Evolutionary conservation across 2,888 invertebrate genomes (phyloP), one percentile per base, ranked within the genome.

Genomic region (Laspeyria flexula): DNA sequence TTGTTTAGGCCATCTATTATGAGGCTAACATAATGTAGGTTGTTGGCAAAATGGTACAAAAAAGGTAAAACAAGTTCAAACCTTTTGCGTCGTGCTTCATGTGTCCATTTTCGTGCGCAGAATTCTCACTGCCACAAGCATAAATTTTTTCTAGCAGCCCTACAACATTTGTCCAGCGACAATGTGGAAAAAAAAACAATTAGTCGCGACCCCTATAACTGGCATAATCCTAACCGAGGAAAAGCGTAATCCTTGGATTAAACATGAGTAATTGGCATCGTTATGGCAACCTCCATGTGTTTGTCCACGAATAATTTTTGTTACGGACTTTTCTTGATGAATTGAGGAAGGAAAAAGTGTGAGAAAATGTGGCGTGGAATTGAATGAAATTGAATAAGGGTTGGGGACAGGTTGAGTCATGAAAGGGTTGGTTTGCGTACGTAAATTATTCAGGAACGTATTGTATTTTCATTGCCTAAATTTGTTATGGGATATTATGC

Each of bases 191-290:
- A 25, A 65, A 76, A 77, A 77, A 77, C 72, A 83, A 81, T 80
- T 81, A 83, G 64, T 43, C 2, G 56, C 51, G 47, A 45, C 65
- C 54, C 54, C 52, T 55, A 70, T 66, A 67, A 59, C 48, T 37
- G 37, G 31, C 39, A 60, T 78, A 76, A 74, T 73, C 70, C 65
- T 60, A 52, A 67, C 67, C 64, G 70, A 69, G 67, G 71, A 73
- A 71, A 73, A 71, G 62, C 60, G 66, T 73, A 69, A 78, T 75
- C 69, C 66, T 39, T 25, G 76, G 71, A 73, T 79, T 77, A 73
- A 72, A 70, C 60, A 73, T 75, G 79, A 79, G 72, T 80, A 81
- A 83, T 83, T 67, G 77, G 55, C 60, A 60, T 71, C 73, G 76
- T 81, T 76, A 77, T 64, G 58, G 44, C 51, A 37, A 56, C 56